Evolutionary conservation across 2,797 vertebrate species (phyloP).

Genomic region (Apogon hyalosoma): DNA sequence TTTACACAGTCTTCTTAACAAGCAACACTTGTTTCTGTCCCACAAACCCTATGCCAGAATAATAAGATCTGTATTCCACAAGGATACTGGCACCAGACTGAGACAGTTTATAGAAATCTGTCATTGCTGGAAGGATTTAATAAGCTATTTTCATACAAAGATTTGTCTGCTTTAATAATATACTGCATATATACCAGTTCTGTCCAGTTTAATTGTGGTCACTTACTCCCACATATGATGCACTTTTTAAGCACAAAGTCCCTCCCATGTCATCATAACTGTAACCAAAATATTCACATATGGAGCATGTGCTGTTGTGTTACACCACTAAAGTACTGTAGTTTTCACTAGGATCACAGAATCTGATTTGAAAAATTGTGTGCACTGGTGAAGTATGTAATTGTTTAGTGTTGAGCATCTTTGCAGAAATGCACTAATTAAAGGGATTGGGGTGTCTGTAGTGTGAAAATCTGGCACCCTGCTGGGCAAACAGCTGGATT

Average conservation of each 20-base stretch:
- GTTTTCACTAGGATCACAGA: too few species aligned
- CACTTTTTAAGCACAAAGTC: slow-evolving; percentile 4
- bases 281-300: background rate
- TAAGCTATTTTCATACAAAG: slow-evolving; percentile 4
- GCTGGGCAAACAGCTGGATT: slow-evolving; percentile 23
- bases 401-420: background rate
- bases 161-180: slow-evolving; percentile 26
- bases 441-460: background rate
- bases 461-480: slow-evolving; percentile 2
- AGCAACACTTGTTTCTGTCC: slow-evolving; percentile 29
- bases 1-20: slow-evolving; percentile 11
- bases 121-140: slow-evolving; percentile 38
- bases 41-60: slow-evolving; percentile 19
- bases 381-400: background rate
- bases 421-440: background rate
- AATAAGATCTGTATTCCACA: slow-evolving; percentile 27
- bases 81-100: slow-evolving; percentile 34
- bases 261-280: slow-evolving; percentile 17
- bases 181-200: slow-evolving; percentile 1
- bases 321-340: background rate
- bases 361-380: background rate
- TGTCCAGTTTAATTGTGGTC: slow-evolving; percentile 36
- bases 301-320: background rate
- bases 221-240: background rate
- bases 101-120: slow-evolving; percentile 41